Evolutionary conservation across 92 coral and sea anemone species (phyloP).

Genomic region (Palythoa caribaeorum): DNA sequence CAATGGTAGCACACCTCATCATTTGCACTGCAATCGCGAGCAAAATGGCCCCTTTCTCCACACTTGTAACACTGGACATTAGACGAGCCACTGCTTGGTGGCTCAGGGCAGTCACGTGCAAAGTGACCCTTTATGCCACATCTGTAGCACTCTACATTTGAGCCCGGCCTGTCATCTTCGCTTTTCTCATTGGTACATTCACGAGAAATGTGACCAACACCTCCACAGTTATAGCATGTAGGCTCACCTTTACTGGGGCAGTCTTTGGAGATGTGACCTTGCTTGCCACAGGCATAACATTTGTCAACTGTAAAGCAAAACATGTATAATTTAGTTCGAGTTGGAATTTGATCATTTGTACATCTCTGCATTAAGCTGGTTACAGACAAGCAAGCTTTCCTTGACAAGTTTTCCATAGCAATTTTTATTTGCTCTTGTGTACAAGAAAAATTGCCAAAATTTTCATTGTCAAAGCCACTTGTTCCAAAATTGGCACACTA

Average conservation of each 20-base stretch:
- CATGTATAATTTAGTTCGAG: not conserved
- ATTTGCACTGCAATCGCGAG: conserved; percentile 64
- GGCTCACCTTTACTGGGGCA: conserved; percentile 69
- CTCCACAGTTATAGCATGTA: conserved; percentile 75
- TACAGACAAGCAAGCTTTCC: not conserved
- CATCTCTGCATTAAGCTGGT: not conserved
- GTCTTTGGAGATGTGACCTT: conserved; percentile 77
- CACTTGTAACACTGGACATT: conserved; percentile 63
- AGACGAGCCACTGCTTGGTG: not conserved
- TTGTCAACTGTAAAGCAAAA: conserved; percentile 27
- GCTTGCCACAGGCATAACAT: conserved; percentile 84
- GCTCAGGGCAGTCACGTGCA: conserved; percentile 85
- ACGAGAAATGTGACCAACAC: conserved; percentile 48
- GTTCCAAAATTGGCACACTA: too few relatives aligned
- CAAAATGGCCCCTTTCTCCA: conserved; percentile 73
- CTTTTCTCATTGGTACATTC: conserved; percentile 44
- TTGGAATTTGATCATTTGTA: not conserved
- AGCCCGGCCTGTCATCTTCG: conserved; percentile 14
- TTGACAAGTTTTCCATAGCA: too few relatives aligned
- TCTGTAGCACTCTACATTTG: conserved; percentile 41
- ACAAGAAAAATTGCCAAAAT: too few relatives aligned
- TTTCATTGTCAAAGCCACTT: too few relatives aligned
- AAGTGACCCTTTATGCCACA: conserved; percentile 75
- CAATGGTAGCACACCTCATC: conserved; percentile 80
- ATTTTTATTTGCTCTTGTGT: not conserved